Evolutionary conservation across 2,797 vertebrate genomes (phyloP).

Genomic region (Amphiprion clarkii): DNA sequence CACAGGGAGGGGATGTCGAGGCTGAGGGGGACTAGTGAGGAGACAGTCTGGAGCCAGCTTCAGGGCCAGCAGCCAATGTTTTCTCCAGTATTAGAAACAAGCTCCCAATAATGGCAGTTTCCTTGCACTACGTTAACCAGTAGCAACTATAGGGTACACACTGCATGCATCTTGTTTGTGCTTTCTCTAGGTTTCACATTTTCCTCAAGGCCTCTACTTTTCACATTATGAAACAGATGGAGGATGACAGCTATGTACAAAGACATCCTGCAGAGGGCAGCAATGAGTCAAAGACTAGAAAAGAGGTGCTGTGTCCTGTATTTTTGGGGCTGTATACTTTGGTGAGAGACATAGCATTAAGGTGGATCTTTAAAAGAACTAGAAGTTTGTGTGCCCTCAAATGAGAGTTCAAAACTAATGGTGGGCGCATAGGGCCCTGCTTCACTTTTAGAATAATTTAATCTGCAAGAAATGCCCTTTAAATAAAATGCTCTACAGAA

Average conservation of each 20-base stretch:
- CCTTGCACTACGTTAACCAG: not conserved
- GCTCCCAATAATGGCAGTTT: not conserved
- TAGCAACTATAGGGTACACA: not conserved
- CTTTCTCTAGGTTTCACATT: constrained; percentile 1
- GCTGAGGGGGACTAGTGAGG: not conserved
- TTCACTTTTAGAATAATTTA: not conserved
- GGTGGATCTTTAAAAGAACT: not conserved
- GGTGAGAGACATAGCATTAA: not conserved
- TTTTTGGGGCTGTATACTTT: constrained; percentile 21
- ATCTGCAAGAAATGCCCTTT: not conserved
- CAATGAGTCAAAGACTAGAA: constrained; percentile 15
- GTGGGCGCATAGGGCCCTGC: not conserved
- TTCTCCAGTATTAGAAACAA: constrained; percentile 3
- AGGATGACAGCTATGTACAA: constrained; percentile 1
- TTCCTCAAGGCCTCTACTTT: constrained; percentile 19
- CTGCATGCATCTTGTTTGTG: not conserved
- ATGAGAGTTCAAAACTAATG: not conserved
- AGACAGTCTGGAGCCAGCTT: not conserved
- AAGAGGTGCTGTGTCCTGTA: constrained; percentile 7
- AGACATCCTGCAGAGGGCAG: constrained; percentile 55
- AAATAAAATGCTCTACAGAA: too few relatives aligned
- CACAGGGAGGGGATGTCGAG: not conserved
- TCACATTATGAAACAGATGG: constrained; percentile 31
- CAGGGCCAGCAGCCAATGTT: not conserved
- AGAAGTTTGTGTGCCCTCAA: not conserved